A percentile compares a stretch with the other conserved stretches of the same genome.
These are phyloP conservation scores for Tachina grossa DNA, from an alignment of 2,888 invertebrate genomes.

Conservation along the genomic window DNA sequence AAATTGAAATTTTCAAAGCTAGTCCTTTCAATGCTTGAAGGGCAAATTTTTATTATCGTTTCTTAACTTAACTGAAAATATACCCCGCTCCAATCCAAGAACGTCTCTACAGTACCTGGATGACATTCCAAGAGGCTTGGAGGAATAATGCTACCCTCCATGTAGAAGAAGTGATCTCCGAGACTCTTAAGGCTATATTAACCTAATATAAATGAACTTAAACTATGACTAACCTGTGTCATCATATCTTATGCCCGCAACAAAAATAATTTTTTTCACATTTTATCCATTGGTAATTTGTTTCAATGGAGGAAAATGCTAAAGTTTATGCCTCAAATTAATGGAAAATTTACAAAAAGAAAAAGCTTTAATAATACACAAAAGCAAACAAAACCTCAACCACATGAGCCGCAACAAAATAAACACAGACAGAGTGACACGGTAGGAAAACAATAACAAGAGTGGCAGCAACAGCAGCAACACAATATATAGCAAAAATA, in stretches of 20 bases:
- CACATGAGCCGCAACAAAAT: constrained; percentile 64
- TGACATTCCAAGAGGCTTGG: too few relatives aligned
- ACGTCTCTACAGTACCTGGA: too few relatives aligned
- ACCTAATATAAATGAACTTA: too few relatives aligned
- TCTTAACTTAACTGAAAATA: background rate
- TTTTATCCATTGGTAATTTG: constrained; percentile 13
- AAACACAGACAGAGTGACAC: constrained; percentile 48
- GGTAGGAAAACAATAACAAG: constrained; percentile 51
- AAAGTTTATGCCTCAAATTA: constrained; percentile 55
- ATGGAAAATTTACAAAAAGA: constrained; percentile 26
- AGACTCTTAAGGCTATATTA: too few relatives aligned
- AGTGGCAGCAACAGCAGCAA: constrained; percentile 35
- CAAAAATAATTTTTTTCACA: constrained; percentile 11
- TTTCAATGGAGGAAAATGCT: constrained; percentile 9
- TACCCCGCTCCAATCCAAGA: too few relatives aligned
- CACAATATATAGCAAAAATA: constrained; percentile 35
- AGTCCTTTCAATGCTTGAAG: background rate
- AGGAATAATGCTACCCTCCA: too few relatives aligned
- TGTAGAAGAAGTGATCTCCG: too few relatives aligned
- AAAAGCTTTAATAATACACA: background rate
- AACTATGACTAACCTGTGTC: background rate
- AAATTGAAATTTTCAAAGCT: too few relatives aligned
- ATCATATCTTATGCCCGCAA: constrained; percentile 49
- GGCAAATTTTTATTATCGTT: background rate
- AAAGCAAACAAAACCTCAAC: constrained; percentile 57